Percentiles rank a stretch among this genome's conserved stretches.
phyloP scores from a whole-genome alignment of 2,888 invertebrate genomes.

The Lepeophtheirus nordmannii region DNA sequence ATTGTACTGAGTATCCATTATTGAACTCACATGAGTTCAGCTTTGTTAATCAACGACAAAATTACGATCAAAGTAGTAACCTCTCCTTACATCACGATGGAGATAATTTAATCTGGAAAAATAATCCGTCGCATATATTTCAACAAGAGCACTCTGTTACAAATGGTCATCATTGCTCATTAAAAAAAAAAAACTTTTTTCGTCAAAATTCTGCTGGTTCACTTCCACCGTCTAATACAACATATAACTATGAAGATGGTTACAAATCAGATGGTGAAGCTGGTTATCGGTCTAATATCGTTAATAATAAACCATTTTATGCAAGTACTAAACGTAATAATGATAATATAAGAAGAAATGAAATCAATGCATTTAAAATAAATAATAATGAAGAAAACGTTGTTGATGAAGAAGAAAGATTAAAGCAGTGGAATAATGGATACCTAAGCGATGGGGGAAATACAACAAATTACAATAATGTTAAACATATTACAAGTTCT shows the following conservation, averaged over 20 bases:
- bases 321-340: too few relatives aligned
- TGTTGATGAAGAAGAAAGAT: too few relatives aligned
- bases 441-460: constrained; percentile 12
- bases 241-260: constrained; percentile 7
- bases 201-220: neutral
- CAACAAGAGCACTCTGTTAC: constrained; percentile 5
- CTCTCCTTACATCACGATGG: neutral
- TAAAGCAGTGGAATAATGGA: constrained; percentile 4
- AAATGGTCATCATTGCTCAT: neutral
- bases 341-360: neutral
- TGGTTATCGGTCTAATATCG: neutral
- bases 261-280: constrained; percentile 18
- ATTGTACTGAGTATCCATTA: neutral
- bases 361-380: neutral
- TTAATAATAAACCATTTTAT: neutral
- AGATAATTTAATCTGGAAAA: neutral
- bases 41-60: neutral
- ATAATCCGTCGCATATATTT: neutral
- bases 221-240: neutral
- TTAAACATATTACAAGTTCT: neutral
- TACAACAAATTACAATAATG: neutral
- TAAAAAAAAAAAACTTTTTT: neutral
- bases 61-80: neutral
- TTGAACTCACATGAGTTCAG: neutral
- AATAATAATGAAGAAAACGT: too few relatives aligned